These are phyloP conservation scores for Paramuricea clavata DNA, from an alignment of 92 coral and sea anemone genomes.

Conservation along the genomic window DNA sequence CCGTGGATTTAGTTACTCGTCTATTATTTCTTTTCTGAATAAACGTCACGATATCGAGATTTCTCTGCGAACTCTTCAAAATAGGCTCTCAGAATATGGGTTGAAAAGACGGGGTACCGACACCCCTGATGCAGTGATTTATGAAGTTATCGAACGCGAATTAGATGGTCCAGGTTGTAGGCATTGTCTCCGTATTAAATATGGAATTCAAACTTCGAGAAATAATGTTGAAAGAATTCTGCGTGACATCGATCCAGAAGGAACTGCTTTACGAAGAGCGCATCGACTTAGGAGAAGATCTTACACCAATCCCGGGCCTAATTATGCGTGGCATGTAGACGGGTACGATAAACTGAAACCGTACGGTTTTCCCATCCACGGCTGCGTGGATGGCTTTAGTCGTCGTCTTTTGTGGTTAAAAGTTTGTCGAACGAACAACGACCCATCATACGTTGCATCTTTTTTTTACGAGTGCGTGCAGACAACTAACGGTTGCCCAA, in stretches of 20 bases:
- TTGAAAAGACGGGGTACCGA: slow-evolving; percentile 30
- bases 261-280: slow-evolving; percentile 58
- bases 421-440: slow-evolving; percentile 59
- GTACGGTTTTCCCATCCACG: slow-evolving; percentile 60
- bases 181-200: slow-evolving; percentile 54
- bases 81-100: slow-evolving; percentile 48
- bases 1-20: slow-evolving; percentile 41
- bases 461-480: slow-evolving; percentile 59
- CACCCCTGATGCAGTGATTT: slow-evolving; percentile 38
- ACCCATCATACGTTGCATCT: slow-evolving; percentile 66
- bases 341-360: slow-evolving; percentile 69
- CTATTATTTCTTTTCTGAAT: slow-evolving; percentile 25
- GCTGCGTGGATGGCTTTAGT: slow-evolving; percentile 72
- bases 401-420: slow-evolving; percentile 64
- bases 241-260: slow-evolving; percentile 66
- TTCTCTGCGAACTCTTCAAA: slow-evolving; percentile 19
- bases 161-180: slow-evolving; percentile 57
- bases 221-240: slow-evolving; percentile 69
- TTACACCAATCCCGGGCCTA: slow-evolving; percentile 65
- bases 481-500: slow-evolving; percentile 55
- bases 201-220: slow-evolving; percentile 58
- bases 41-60: slow-evolving; percentile 17
- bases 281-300: slow-evolving; percentile 59
- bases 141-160: slow-evolving; percentile 51
- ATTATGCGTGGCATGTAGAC: slow-evolving; percentile 71